These are phyloP conservation scores for Acrocera orbiculus DNA, from an alignment of 2,888 invertebrate genomes.

Conservation along the genomic window DNA sequence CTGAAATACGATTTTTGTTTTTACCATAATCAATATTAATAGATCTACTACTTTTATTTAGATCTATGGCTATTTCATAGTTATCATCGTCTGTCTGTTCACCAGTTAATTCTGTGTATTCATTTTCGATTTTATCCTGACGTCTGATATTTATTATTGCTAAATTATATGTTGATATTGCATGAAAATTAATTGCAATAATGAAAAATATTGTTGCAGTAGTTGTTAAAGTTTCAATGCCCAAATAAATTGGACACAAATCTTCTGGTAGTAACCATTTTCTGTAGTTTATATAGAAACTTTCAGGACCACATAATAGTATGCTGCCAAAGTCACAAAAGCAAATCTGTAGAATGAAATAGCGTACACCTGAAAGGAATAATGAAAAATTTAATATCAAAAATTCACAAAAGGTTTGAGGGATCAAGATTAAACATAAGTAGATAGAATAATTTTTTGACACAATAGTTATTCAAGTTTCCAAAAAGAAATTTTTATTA, in stretches of 20 bases:
- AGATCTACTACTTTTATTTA: conserved; percentile 24
- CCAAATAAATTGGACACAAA: conserved; percentile 37
- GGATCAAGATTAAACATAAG: background rate
- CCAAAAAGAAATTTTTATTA: too few relatives aligned
- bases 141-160: conserved; percentile 9
- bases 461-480: too few relatives aligned
- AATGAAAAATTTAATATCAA: background rate
- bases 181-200: conserved; percentile 38
- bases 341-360: conserved; percentile 37
- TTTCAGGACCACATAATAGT: conserved; percentile 34
- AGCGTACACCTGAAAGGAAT: conserved; percentile 31
- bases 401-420: too few relatives aligned
- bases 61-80: conserved; percentile 13
- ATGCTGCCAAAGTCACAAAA: conserved; percentile 34
- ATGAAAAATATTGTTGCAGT: conserved; percentile 39
- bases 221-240: conserved; percentile 37
- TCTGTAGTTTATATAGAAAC: conserved; percentile 34
- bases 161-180: conserved; percentile 31
- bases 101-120: conserved; percentile 5
- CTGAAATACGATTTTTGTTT: conserved; percentile 32
- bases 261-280: conserved; percentile 36
- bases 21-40: conserved; percentile 38
- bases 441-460: too few relatives aligned
- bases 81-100: conserved; percentile 9
- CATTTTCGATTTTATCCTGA: conserved; percentile 5